phyloP scores from a whole-genome alignment of 2,797 vertebrate genomes.

The Lophotriccus pileatus region DNA sequence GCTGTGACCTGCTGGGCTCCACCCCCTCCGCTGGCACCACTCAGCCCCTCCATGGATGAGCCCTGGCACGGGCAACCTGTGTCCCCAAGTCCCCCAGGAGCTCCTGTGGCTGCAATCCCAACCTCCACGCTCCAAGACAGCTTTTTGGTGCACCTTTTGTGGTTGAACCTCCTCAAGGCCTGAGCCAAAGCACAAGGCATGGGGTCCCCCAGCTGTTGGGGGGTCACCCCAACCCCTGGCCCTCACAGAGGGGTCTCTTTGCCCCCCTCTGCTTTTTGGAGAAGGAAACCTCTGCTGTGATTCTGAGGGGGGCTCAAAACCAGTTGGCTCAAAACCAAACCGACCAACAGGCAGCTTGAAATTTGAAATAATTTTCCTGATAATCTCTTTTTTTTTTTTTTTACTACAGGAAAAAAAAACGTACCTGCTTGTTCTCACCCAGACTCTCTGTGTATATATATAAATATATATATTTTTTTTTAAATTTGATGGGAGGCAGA shows the following conservation, averaged over 20 bases:
- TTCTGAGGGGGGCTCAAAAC: background rate
- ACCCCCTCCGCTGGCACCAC: background rate
- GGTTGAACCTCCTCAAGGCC: background rate
- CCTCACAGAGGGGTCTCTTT: background rate
- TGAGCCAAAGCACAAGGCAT: background rate
- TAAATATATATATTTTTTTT: background rate
- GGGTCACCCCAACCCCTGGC: rapidly evolving
- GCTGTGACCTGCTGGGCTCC: background rate
- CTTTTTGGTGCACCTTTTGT: background rate
- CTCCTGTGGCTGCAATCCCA: background rate
- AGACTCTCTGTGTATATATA: background rate
- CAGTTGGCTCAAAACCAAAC: background rate
- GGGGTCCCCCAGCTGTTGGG: rapidly evolving
- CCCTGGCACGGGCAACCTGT: background rate
- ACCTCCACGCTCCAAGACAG: rapidly evolving
- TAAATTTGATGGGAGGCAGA: background rate
- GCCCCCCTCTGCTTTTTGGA: background rate
- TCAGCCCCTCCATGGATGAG: background rate
- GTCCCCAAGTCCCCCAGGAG: rapidly evolving
- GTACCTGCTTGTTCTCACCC: background rate
- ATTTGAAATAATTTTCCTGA: background rate
- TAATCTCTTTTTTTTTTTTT: background rate
- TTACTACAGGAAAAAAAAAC: background rate
- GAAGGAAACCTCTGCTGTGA: background rate
- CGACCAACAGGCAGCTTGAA: slow-evolving; percentile 1